A percentile compares a stretch with the other conserved stretches of the same genome.
Conservation (phyloP, 2,888 invertebrate genomes). For the Diloba caeruleocephala region DNA sequence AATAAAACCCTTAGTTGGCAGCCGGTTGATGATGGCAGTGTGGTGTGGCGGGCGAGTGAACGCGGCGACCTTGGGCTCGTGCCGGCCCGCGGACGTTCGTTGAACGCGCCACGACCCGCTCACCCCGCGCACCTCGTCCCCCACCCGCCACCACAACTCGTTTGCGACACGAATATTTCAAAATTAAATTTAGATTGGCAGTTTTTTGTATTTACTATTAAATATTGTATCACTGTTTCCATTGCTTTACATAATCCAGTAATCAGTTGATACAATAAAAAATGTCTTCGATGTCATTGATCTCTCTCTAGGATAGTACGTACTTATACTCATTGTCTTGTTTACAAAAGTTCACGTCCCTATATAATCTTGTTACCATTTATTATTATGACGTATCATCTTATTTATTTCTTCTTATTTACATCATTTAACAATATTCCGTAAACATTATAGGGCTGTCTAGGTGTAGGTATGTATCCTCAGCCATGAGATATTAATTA, state of each 20-base stretch:
- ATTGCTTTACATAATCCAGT: not conserved
- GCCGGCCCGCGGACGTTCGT: slow-evolving; percentile 88
- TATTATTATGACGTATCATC: slow-evolving; percentile 7
- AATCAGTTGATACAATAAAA: slow-evolving; percentile 7
- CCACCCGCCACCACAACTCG: slow-evolving; percentile 70
- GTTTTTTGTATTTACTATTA: not conserved
- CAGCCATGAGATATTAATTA: slow-evolving; percentile 39
- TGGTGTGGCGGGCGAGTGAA: slow-evolving; percentile 72
- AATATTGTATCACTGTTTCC: no score
- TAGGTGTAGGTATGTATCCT: no score
- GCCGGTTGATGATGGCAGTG: slow-evolving; percentile 59
- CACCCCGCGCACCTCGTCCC: slow-evolving; percentile 49
- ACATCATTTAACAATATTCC: slow-evolving; percentile 23
- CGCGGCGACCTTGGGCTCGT: slow-evolving; percentile 86
- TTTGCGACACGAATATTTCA: slow-evolving; percentile 79
- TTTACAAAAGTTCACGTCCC: slow-evolving; percentile 28
- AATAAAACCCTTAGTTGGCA: slow-evolving; percentile 60
- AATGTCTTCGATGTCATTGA: slow-evolving; percentile 18
- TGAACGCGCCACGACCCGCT: slow-evolving; percentile 76
- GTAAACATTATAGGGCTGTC: no score
- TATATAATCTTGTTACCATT: slow-evolving; percentile 10
- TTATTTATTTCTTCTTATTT: slow-evolving; percentile 12
- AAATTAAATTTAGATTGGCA: slow-evolving; percentile 66
- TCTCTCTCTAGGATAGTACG: slow-evolving; percentile 13
- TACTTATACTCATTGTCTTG: slow-evolving; percentile 24